phyloP scores from a whole-genome alignment of 2,888 invertebrate genomes.

The Protodeltote pygarga region DNA sequence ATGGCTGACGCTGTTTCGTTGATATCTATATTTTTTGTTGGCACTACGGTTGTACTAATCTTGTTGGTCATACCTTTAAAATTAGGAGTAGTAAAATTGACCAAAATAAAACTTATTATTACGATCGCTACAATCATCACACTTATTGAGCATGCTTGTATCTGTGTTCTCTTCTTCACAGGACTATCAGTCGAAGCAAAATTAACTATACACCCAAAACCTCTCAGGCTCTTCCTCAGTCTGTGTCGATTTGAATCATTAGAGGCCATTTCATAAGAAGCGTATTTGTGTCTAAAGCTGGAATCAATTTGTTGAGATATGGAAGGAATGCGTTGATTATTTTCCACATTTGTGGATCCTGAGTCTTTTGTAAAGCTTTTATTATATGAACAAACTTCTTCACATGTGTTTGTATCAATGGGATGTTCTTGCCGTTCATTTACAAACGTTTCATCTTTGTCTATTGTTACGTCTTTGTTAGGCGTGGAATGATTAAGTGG shows the following conservation, averaged over 20 bases:
- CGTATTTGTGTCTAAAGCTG: constrained; percentile 75
- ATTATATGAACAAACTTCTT: constrained; percentile 50
- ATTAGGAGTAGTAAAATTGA: constrained; percentile 81
- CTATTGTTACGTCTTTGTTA: constrained; percentile 53
- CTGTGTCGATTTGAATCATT: constrained; percentile 66
- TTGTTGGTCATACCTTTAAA: constrained; percentile 69
- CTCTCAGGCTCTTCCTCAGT: constrained; percentile 80
- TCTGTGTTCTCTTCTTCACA: constrained; percentile 80
- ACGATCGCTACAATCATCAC: constrained; percentile 84
- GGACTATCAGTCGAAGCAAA: constrained; percentile 78
- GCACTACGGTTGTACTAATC: constrained; percentile 81
- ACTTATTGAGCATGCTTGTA: constrained; percentile 85
- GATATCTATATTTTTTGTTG: constrained; percentile 68
- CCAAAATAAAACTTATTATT: constrained; percentile 83
- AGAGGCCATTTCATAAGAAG: constrained; percentile 69
- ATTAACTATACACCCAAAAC: constrained; percentile 80
- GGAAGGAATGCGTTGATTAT: constrained; percentile 73
- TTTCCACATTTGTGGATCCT: constrained; percentile 49
- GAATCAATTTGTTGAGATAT: constrained; percentile 79
- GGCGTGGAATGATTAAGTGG: constrained; percentile 80
- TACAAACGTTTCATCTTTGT: constrained; percentile 41
- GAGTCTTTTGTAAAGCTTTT: constrained; percentile 51
- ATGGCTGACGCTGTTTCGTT: constrained; percentile 71
- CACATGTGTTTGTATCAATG: constrained; percentile 49
- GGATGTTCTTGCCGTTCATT: constrained; percentile 52